Percentiles rank a stretch among this genome's conserved stretches.
phyloP scores from a whole-genome alignment of 2,113 vertebrate species.

The Nyctereutes procyonoides region DNA sequence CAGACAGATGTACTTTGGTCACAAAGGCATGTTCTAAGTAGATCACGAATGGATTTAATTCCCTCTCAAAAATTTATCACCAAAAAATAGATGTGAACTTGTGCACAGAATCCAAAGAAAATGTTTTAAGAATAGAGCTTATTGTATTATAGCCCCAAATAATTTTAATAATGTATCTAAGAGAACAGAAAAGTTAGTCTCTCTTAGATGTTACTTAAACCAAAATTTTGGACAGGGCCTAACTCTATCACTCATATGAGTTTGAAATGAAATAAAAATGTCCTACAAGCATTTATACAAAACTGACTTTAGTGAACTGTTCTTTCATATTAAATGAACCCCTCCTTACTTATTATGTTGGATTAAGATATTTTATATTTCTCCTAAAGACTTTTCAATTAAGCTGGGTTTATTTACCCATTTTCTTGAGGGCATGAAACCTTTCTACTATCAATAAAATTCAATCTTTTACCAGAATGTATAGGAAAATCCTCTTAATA shows the following conservation, averaged over 20 bases:
- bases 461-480: not conserved
- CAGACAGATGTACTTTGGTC: not conserved
- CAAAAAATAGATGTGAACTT: not conserved
- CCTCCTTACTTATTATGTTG: conserved; percentile 23
- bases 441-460: not conserved
- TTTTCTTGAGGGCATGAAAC: conserved; percentile 10
- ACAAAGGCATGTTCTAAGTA: not conserved
- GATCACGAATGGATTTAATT: not conserved
- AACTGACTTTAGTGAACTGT: not conserved
- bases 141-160: not conserved
- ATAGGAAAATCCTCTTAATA: conserved; percentile 1
- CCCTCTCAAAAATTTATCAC: not conserved
- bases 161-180: not conserved
- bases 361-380: not conserved
- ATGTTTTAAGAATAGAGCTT: not conserved
- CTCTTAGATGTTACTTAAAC: not conserved
- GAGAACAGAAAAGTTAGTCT: not conserved
- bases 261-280: conserved; percentile 52
- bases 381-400: not conserved
- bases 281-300: not conserved
- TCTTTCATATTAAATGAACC: conserved; percentile 25
- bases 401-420: conserved; percentile 41
- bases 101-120: conserved; percentile 7
- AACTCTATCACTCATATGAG: not conserved
- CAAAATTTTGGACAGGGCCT: conserved; percentile 16